Percentiles rank a stretch among this genome's conserved stretches.
Conservation (phyloP, 2,113 vertebrate genomes). For the Rousettus leschenaultii region DNA sequence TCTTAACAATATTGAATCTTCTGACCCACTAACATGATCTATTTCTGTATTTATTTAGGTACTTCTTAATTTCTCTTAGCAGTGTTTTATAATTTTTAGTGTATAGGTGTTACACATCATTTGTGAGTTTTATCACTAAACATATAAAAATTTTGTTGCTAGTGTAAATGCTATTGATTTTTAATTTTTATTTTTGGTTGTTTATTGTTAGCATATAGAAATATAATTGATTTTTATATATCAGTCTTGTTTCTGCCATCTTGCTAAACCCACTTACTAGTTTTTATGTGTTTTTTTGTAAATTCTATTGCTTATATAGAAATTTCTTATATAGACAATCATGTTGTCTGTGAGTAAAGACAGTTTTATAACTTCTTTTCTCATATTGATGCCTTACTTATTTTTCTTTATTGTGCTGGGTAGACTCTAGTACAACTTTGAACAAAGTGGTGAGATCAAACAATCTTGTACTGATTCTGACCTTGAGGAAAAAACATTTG, state of each 20-base stretch:
- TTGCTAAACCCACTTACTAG: not conserved
- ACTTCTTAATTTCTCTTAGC: not conserved
- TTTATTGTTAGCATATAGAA: not conserved
- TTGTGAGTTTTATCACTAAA: not conserved
- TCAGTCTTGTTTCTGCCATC: not conserved
- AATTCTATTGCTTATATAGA: not conserved
- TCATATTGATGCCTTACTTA: not conserved
- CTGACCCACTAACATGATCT: not conserved
- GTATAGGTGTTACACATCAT: not conserved
- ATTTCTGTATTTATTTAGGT: not conserved
- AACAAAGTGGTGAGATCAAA: not conserved
- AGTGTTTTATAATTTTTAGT: not conserved
- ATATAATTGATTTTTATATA: not conserved
- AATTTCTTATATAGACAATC: not conserved
- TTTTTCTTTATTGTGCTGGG: not conserved
- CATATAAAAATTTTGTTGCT: not conserved
- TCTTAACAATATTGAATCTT: not conserved
- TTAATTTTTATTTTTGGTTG: not conserved
- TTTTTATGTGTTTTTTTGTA: not conserved
- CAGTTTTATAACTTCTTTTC: not conserved
- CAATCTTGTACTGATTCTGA: not conserved
- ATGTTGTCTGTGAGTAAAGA: not conserved
- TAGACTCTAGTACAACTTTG: not conserved
- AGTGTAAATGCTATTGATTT: not conserved
- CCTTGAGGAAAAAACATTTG: not conserved